Evolutionary conservation across 2,888 invertebrate species (phyloP).

Genomic region (Xylota sylvarum): DNA sequence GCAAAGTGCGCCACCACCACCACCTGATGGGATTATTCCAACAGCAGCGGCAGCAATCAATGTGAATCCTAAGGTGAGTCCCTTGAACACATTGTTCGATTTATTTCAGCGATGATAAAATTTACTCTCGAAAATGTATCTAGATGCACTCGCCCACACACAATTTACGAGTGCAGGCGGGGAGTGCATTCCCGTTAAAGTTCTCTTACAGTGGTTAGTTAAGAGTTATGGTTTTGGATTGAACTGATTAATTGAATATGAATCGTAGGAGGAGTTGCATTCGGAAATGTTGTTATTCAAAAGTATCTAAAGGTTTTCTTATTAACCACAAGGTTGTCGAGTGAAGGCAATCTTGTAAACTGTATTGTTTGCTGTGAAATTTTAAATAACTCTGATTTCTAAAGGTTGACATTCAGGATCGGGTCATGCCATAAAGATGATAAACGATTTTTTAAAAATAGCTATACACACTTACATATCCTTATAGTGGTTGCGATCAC

Average conservation of each 20-base stretch:
- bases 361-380: too few species aligned
- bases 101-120: constrained; percentile 44
- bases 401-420: too few species aligned
- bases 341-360: too few species aligned
- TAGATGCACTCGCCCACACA: not conserved
- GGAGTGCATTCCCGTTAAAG: not conserved
- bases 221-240: not conserved
- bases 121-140: constrained; percentile 3
- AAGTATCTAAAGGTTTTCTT: too few species aligned
- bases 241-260: not conserved
- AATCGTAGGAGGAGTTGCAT: not conserved
- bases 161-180: not conserved
- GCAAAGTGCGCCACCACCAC: constrained; percentile 63
- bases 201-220: constrained; percentile 1
- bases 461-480: too few species aligned
- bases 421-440: too few species aligned
- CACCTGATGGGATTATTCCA: constrained; percentile 78
- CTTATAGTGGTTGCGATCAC: too few species aligned
- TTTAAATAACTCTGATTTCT: too few species aligned
- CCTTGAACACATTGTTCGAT: constrained; percentile 46
- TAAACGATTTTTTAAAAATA: too few species aligned
- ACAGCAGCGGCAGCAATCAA: constrained; percentile 79
- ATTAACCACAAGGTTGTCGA: too few species aligned
- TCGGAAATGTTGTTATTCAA: too few species aligned
- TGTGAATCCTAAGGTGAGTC: constrained; percentile 82